These are phyloP conservation scores for Myopa testacea DNA, from an alignment of 2,888 invertebrate genomes.

Conservation along the genomic window DNA sequence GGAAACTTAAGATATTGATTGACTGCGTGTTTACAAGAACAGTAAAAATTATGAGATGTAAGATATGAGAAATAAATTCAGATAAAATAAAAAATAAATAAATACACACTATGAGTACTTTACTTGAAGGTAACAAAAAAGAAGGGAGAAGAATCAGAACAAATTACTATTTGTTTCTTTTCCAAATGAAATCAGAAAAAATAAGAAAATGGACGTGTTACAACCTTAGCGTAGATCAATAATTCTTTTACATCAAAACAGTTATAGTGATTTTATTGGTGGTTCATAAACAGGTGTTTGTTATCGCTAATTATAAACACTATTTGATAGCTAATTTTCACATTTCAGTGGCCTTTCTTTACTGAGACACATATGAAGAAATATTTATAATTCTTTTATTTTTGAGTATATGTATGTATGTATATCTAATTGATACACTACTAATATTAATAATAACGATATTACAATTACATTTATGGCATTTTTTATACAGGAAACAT, in stretches of 20 bases:
- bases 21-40: not conserved
- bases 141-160: too few species aligned
- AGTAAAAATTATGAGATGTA: not conserved
- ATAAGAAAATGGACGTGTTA: not conserved
- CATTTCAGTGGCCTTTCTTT: not conserved
- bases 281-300: conserved; percentile 10
- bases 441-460: too few species aligned
- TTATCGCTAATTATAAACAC: conserved; percentile 12
- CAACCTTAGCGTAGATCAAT: conserved; percentile 12
- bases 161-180: too few species aligned
- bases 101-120: not conserved
- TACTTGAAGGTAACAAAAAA: too few species aligned
- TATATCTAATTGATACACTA: too few species aligned
- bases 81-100: conserved; percentile 8
- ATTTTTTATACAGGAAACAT: too few species aligned
- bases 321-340: conserved; percentile 14
- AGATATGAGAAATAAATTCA: conserved; percentile 6
- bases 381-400: not conserved
- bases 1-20: not conserved
- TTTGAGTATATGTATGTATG: not conserved
- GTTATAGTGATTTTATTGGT: conserved; percentile 11
- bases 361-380: not conserved
- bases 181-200: too few species aligned
- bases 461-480: too few species aligned
- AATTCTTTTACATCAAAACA: not conserved